Conservation (phyloP, 2,888 invertebrate genomes). For the Pachymerium ferrugineum region DNA sequence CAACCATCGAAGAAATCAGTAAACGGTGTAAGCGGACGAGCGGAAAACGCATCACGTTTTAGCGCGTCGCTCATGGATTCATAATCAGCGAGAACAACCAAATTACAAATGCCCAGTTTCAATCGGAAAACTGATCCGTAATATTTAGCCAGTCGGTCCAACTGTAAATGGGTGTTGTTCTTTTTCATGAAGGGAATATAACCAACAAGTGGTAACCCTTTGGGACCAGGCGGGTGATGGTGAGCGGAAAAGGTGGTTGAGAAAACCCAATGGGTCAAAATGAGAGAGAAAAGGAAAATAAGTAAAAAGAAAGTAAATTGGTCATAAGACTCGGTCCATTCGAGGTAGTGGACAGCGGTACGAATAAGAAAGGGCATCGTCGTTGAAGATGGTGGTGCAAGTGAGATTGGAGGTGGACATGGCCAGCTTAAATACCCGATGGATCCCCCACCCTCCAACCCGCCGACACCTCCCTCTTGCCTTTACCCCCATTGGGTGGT, state of each 20-base stretch:
- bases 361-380: background rate
- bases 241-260: too few species aligned
- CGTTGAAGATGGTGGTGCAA: background rate
- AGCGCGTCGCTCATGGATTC: conserved; percentile 79
- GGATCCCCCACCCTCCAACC: background rate
- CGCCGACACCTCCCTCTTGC: background rate
- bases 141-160: conserved; percentile 66
- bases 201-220: conserved; percentile 78
- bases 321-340: background rate
- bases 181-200: conserved; percentile 74
- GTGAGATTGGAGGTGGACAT: background rate
- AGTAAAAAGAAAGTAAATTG: background rate
- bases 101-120: conserved; percentile 71
- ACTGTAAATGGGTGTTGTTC: conserved; percentile 64
- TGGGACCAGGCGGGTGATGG: conserved; percentile 75
- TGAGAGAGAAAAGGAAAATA: background rate
- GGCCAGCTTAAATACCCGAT: background rate
- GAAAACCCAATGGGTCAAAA: background rate
- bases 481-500: background rate
- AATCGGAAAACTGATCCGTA: conserved; percentile 79
- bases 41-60: conserved; percentile 78
- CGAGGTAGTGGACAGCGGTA: background rate
- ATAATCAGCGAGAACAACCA: conserved; percentile 81
- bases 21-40: conserved; percentile 77
- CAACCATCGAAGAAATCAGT: conserved; percentile 80